phyloP scores from a whole-genome alignment of 2,797 vertebrate genomes.

The Microctenopoma lineatum region DNA sequence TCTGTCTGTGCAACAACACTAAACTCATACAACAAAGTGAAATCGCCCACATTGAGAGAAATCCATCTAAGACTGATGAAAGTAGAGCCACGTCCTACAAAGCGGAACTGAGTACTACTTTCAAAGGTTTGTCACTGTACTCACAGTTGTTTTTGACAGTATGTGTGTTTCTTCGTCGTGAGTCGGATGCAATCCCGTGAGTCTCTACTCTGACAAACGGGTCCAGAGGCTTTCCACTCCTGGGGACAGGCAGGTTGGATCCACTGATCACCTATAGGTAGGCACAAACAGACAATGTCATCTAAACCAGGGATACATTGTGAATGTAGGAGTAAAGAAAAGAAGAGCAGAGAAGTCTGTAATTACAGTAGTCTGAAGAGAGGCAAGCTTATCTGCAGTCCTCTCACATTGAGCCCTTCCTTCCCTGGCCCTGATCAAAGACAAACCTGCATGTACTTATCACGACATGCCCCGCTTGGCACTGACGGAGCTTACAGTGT shows the following conservation, averaged over 20 bases:
- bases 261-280: conserved; percentile 87
- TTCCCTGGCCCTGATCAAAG: conserved; percentile 61
- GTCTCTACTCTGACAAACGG: conserved; percentile 86
- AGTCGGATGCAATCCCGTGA: conserved; percentile 83
- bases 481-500: conserved; percentile 56
- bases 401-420: conserved; percentile 53
- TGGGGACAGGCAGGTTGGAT: conserved; percentile 68
- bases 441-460: conserved; percentile 75
- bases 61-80: conserved; percentile 2
- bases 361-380: conserved; percentile 56
- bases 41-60: neutral
- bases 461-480: conserved; percentile 55
- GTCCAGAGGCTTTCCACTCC: conserved; percentile 68
- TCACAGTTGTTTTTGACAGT: conserved; percentile 87
- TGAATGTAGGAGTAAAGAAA: conserved; percentile 2
- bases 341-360: conserved; percentile 26
- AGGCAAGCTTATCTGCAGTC: conserved; percentile 64
- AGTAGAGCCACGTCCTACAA: conserved; percentile 14
- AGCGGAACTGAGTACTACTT: neutral
- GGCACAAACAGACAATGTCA: neutral
- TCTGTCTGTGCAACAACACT: neutral
- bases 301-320: neutral
- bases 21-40: neutral
- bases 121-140: conserved; percentile 24
- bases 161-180: conserved; percentile 77